Conservation (phyloP, 2,888 invertebrate genomes). For the Eupithecia dodoneata region DNA sequence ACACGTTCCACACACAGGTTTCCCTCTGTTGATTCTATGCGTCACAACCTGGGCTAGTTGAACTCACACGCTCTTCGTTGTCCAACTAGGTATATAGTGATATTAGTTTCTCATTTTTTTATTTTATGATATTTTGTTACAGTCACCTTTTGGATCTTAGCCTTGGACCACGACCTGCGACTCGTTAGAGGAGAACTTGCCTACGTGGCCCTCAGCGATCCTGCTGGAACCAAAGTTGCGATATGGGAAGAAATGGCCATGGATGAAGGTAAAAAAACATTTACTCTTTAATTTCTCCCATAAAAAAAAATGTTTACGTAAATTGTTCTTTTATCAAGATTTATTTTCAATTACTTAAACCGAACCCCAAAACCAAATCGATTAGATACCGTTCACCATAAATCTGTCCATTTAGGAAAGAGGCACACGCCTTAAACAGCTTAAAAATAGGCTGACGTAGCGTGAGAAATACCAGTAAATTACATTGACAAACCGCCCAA, state of each 20-base stretch:
- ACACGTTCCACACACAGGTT: not conserved
- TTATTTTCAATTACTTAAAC: constrained; percentile 9
- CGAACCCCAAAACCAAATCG: not conserved
- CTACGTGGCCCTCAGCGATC: constrained; percentile 85
- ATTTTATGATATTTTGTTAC: constrained; percentile 60
- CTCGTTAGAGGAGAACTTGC: constrained; percentile 84
- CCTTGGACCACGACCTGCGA: constrained; percentile 86
- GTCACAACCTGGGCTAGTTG: not conserved
- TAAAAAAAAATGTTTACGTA: too few species aligned
- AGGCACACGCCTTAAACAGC: constrained; percentile 9
- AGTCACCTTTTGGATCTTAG: constrained; percentile 88
- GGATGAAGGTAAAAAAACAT: constrained; percentile 83
- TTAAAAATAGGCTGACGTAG: constrained; percentile 19
- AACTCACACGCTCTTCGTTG: not conserved
- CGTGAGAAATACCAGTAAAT: constrained; percentile 30
- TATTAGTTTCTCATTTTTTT: not conserved
- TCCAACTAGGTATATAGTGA: not conserved
- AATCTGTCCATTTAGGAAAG: constrained; percentile 4
- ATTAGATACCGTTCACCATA: constrained; percentile 8
- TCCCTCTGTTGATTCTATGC: not conserved
- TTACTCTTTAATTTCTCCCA: not conserved
- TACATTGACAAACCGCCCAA: constrained; percentile 29
- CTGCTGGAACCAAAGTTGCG: constrained; percentile 86
- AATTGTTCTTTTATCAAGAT: not conserved
- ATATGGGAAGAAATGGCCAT: constrained; percentile 87